Conservation (phyloP, 2,797 vertebrate genomes). For the Hydrolagus colliei region DNA sequence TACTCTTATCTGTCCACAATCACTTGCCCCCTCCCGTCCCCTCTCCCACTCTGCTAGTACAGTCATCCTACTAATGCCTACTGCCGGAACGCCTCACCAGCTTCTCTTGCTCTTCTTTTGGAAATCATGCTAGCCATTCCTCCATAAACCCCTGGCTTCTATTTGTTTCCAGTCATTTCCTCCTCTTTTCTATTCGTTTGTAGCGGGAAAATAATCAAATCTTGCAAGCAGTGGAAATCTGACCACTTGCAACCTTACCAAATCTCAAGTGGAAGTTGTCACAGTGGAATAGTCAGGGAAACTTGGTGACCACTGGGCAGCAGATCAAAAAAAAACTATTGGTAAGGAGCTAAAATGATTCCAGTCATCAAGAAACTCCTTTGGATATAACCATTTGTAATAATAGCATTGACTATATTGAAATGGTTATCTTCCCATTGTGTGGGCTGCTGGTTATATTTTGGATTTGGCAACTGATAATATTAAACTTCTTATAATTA, state of each 20-base stretch:
- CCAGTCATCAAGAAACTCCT: neutral
- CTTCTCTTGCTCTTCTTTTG: slow-evolving; percentile 32
- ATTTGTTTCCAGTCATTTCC: slow-evolving; percentile 36
- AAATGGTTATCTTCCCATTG: slow-evolving; percentile 12
- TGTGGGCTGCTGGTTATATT: neutral
- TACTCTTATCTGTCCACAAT: slow-evolving; percentile 48
- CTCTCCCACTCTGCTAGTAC: slow-evolving; percentile 37
- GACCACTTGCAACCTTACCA: slow-evolving; percentile 24
- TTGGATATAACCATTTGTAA: neutral
- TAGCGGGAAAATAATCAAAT: slow-evolving; percentile 31
- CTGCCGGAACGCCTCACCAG: slow-evolving; percentile 42
- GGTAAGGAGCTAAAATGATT: slow-evolving; percentile 6
- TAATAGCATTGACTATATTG: neutral
- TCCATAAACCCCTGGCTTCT: slow-evolving; percentile 39
- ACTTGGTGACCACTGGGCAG: neutral
- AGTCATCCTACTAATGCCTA: slow-evolving; percentile 36
- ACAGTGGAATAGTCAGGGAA: neutral
- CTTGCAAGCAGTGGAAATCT: slow-evolving; percentile 32
- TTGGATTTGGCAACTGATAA: slow-evolving; percentile 8
- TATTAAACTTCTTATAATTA: slow-evolving; percentile 20
- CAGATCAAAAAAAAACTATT: neutral
- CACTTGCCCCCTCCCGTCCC: slow-evolving; percentile 36
- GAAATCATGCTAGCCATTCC: slow-evolving; percentile 30
- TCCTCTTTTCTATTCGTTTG: slow-evolving; percentile 34
- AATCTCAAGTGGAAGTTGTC: neutral